A percentile compares a stretch with the other conserved stretches of the same genome.
Evolutionary conservation across 2,113 vertebrate genomes (phyloP).

Genomic region (Takifugu bimaculatus): DNA sequence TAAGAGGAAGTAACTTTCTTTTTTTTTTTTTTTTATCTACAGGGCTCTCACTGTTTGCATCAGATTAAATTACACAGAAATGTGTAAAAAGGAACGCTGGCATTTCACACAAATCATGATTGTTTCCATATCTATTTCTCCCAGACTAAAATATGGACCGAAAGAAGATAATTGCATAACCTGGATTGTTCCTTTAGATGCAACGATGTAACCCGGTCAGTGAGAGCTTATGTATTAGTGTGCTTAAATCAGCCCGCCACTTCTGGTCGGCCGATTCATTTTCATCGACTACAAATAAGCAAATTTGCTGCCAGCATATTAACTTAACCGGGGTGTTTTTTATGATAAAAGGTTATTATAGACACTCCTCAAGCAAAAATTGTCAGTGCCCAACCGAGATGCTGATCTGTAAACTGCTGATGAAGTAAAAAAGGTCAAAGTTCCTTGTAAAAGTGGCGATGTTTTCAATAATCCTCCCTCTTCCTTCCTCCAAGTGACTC

Average conservation of each 20-base stretch:
- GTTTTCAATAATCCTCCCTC: not conserved
- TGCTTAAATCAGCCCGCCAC: slow-evolving; percentile 1
- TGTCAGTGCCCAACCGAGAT: not conserved
- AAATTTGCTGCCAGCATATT: too few relatives aligned
- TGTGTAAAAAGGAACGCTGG: too few relatives aligned
- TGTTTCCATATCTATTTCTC: too few relatives aligned
- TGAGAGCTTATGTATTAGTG: slow-evolving; percentile 4
- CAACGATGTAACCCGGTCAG: slow-evolving; percentile 1
- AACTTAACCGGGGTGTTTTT: too few relatives aligned
- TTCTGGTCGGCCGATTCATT: not conserved
- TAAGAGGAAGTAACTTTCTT: too few relatives aligned
- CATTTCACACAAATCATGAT: too few relatives aligned
- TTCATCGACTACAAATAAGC: not conserved
- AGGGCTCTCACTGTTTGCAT: too few relatives aligned
- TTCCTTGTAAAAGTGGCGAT: not conserved
- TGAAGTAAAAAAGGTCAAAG: not conserved
- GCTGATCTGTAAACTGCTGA: not conserved
- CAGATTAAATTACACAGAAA: too few relatives aligned
- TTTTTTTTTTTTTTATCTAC: too few relatives aligned
- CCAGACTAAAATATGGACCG: not conserved
- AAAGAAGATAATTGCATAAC: not conserved
- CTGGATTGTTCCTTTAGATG: not conserved
- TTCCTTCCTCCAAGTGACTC: too few relatives aligned
- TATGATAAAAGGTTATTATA: not conserved
- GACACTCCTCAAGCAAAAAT: not conserved